phyloP scores from a whole-genome alignment of 64 coral and sea anemone species.

The Astreopora myriophthalma region DNA sequence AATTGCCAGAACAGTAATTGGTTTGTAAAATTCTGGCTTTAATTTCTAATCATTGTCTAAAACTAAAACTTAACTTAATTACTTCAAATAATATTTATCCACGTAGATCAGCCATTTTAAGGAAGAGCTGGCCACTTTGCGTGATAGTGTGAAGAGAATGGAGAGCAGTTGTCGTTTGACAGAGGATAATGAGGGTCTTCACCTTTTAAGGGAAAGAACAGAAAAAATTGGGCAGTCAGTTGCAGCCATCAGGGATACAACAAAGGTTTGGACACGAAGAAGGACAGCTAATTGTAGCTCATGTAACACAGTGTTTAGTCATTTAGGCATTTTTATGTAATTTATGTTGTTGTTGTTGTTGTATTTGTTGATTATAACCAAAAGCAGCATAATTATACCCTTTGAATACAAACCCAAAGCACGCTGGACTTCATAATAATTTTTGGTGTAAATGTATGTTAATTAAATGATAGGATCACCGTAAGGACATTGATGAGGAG shows the following conservation, averaged over 20 bases:
- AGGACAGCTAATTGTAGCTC: neutral
- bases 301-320: too few species aligned
- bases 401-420: too few species aligned
- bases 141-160: neutral
- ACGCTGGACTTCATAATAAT: too few species aligned
- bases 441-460: neutral
- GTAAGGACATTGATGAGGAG: conserved; percentile 60
- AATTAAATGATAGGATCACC: conserved; percentile 26
- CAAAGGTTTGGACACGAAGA: conserved; percentile 21
- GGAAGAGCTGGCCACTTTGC: conserved; percentile 24
- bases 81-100: neutral
- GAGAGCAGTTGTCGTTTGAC: neutral
- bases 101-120: conserved; percentile 48
- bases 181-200: neutral
- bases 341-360: neutral
- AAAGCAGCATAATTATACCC: too few species aligned
- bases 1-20: too few species aligned
- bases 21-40: too few species aligned
- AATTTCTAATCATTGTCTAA: too few species aligned
- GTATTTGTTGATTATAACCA: too few species aligned
- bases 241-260: neutral
- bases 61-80: neutral
- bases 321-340: too few species aligned
- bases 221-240: neutral
- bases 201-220: neutral